A percentile compares a stretch with the other conserved stretches of the same genome.
Conservation (phyloP, 2,113 vertebrate genomes). For the Ramphastos sulfuratus region DNA sequence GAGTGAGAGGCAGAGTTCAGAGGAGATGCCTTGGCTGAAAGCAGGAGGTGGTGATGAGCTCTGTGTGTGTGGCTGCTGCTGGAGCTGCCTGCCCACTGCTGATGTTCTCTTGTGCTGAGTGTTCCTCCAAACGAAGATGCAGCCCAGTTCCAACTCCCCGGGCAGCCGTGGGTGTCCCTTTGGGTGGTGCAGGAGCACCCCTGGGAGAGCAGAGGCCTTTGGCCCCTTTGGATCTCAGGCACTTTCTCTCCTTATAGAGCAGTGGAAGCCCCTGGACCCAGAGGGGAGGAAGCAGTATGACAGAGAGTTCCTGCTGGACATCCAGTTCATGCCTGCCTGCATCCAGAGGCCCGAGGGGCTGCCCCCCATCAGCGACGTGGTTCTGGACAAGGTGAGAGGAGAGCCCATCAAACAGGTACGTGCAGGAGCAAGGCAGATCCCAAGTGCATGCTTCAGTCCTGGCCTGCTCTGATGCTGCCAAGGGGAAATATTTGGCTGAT, state of each 20-base stretch:
- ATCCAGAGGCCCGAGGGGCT: constrained; percentile 93
- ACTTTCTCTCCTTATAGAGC: constrained; percentile 61
- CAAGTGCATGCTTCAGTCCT: background rate
- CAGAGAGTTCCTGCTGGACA: constrained; percentile 89
- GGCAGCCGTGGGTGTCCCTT: background rate
- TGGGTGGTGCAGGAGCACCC: fast-evolving
- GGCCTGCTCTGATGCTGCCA: fast-evolving
- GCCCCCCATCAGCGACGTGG: constrained; percentile 95
- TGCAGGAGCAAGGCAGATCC: background rate
- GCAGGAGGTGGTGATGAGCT: background rate
- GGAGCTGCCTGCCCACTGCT: fast-evolving
- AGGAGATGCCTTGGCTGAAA: fast-evolving
- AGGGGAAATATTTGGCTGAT: background rate
- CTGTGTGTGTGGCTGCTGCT: fast-evolving
- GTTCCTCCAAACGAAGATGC: background rate
- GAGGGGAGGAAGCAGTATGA: constrained; percentile 92
- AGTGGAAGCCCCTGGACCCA: constrained; percentile 77
- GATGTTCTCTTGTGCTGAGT: fast-evolving
- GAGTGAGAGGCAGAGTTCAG: background rate
- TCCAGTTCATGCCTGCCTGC: constrained; percentile 95
- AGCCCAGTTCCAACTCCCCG: background rate
- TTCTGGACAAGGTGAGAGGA: constrained; percentile 92
- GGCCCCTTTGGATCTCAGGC: background rate
- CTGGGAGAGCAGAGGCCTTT: background rate
- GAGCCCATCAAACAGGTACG: constrained; percentile 59